phyloP scores from a whole-genome alignment of 30 jellyfish, hydroid and myxozoan species.

The Nemopilema nomurai region DNA sequence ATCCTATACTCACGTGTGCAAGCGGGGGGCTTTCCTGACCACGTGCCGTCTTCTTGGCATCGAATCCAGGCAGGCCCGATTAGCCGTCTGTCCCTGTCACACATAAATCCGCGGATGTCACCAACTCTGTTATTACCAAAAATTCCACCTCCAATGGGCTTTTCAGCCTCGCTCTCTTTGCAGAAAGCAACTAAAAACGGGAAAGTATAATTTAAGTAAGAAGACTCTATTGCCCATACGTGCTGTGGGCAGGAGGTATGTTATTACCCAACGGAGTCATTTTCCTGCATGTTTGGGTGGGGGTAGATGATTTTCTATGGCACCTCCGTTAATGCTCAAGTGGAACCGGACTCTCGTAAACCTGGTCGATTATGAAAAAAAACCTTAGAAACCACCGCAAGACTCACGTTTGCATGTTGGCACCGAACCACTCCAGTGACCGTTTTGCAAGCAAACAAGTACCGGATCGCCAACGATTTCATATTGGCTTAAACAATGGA shows the following conservation, averaged over 20 bases:
- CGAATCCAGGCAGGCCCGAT: constrained; percentile 35
- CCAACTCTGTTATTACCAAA: constrained; percentile 49
- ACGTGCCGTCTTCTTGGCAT: constrained; percentile 46
- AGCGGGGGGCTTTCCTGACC: constrained; percentile 69
- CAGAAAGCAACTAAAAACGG: constrained; percentile 27
- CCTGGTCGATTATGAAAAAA: too few relatives aligned
- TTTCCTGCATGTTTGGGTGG: too few relatives aligned
- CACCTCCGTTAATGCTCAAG: background rate
- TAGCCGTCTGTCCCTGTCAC: constrained; percentile 30
- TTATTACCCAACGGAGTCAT: too few relatives aligned
- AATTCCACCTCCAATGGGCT: constrained; percentile 53
- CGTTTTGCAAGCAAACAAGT: constrained; percentile 22
- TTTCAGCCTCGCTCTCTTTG: constrained; percentile 31
- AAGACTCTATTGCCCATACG: too few relatives aligned
- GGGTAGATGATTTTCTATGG: background rate
- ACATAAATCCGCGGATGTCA: constrained; percentile 10
- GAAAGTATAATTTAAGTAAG: background rate
- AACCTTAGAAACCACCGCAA: too few relatives aligned
- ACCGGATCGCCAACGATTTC: constrained; percentile 27
- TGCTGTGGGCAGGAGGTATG: too few relatives aligned
- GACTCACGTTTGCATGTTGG: constrained; percentile 64
- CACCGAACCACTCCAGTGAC: constrained; percentile 30
- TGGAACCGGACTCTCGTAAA: background rate
- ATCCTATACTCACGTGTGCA: constrained; percentile 69
- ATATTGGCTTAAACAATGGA: constrained; percentile 29